A percentile compares a stretch with the other conserved stretches of the same genome.
These are phyloP conservation scores for Gallinago jamesoni DNA, from an alignment of 2,113 vertebrate genomes.

Conservation along the genomic window DNA sequence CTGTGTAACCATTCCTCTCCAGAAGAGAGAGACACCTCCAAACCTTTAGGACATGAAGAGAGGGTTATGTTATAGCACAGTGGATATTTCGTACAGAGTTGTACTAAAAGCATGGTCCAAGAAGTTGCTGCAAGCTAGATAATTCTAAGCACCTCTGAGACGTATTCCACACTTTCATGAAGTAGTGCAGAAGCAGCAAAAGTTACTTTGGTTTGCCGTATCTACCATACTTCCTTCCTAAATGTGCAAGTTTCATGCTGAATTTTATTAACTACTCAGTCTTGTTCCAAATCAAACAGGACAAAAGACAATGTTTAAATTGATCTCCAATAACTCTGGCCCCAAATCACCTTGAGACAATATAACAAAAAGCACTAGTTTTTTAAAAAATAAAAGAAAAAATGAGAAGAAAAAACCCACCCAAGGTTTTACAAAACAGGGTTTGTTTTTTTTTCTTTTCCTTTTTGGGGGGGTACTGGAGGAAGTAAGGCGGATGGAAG, in stretches of 20 bases:
- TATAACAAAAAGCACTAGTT: not conserved
- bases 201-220: not conserved
- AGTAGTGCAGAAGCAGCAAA: not conserved
- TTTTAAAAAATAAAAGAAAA: too few relatives aligned
- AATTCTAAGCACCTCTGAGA: not conserved
- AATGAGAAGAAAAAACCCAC: accelerated
- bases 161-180: not conserved
- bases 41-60: not conserved
- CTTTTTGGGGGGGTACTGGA: not conserved
- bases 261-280: not conserved
- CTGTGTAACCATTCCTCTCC: not conserved
- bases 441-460: not conserved
- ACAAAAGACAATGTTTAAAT: not conserved
- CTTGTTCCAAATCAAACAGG: not conserved
- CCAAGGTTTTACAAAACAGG: not conserved
- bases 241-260: not conserved
- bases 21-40: not conserved
- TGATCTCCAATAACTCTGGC: not conserved
- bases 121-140: not conserved
- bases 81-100: not conserved
- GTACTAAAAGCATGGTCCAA: not conserved
- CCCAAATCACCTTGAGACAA: not conserved
- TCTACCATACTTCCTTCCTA: not conserved
- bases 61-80: not conserved
- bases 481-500: not conserved